Conservation (phyloP, 1,140 invertebrate genomes). For the Drosophila equinoxialis region DNA sequence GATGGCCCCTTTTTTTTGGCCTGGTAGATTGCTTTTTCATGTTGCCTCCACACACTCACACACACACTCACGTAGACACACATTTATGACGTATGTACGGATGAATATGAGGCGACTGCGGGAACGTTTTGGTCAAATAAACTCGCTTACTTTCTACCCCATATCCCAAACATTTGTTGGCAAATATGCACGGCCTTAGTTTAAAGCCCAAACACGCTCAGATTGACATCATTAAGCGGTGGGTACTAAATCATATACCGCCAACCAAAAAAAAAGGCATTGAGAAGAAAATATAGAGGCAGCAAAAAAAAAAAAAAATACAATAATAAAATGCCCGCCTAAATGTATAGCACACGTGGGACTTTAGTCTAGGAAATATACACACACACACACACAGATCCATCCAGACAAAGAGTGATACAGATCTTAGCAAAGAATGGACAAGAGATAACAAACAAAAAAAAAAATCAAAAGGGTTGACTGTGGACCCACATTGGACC, state of each 20-base stretch:
- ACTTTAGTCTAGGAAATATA: constrained; percentile 21
- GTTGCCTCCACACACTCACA: constrained; percentile 5
- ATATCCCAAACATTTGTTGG: constrained; percentile 20
- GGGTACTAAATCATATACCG: constrained; percentile 67
- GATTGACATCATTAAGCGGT: constrained; percentile 76
- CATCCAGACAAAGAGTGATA: background rate
- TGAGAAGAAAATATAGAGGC: constrained; percentile 32
- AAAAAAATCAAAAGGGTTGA: constrained; percentile 1
- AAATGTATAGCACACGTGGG: constrained; percentile 75
- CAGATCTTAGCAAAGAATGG: constrained; percentile 4
- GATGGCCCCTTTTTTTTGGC: constrained; percentile 21
- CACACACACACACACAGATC: background rate
- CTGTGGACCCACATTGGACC: background rate
- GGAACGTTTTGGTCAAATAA: constrained; percentile 66
- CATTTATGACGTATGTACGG: constrained; percentile 76
- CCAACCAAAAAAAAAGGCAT: constrained; percentile 26
- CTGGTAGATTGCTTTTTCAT: constrained; percentile 67
- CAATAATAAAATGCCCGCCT: constrained; percentile 31
- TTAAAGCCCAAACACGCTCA: constrained; percentile 67
- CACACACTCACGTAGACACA: constrained; percentile 16
- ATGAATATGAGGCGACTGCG: constrained; percentile 7
- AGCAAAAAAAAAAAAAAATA: constrained; percentile 1
- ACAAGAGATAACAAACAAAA: constrained; percentile 6
- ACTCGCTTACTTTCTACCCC: constrained; percentile 24
- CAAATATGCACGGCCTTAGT: constrained; percentile 68